Evolutionary conservation across 2,113 vertebrate genomes (phyloP).

Genomic region (Antigone vipio): DNA sequence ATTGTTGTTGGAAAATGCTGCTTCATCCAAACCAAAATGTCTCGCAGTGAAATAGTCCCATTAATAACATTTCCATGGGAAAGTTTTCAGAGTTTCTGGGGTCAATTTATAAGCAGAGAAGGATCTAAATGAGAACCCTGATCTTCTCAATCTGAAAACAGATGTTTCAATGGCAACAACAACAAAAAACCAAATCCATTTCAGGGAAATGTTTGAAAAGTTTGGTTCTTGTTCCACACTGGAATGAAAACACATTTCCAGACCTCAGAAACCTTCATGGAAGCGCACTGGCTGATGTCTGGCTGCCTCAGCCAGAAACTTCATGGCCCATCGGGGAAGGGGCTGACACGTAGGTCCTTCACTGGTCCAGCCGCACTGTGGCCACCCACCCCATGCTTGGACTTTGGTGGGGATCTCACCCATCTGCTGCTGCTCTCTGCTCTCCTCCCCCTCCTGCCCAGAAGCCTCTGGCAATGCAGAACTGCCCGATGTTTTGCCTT

Average conservation of each 20-base stretch:
- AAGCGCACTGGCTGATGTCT: background rate
- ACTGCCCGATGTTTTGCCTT: background rate
- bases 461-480: background rate
- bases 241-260: slow-evolving; percentile 13
- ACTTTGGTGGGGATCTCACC: background rate
- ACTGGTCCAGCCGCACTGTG: background rate
- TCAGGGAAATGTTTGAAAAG: background rate
- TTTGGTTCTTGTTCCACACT: background rate
- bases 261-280: background rate
- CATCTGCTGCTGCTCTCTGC: background rate
- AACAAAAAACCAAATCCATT: background rate
- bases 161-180: slow-evolving; percentile 37
- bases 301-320: background rate
- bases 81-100: slow-evolving; percentile 45
- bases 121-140: background rate
- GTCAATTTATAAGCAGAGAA: slow-evolving; percentile 41
- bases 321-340: accelerated
- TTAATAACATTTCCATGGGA: slow-evolving; percentile 55
- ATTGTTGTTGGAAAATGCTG: background rate
- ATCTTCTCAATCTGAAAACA: slow-evolving; percentile 18
- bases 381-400: background rate
- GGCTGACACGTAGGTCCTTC: accelerated
- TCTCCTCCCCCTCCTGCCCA: background rate
- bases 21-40: background rate
- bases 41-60: background rate